These are phyloP conservation scores for Mycetomoellerius zeteki DNA, from an alignment of 1,140 invertebrate species.

Conservation along the genomic window DNA sequence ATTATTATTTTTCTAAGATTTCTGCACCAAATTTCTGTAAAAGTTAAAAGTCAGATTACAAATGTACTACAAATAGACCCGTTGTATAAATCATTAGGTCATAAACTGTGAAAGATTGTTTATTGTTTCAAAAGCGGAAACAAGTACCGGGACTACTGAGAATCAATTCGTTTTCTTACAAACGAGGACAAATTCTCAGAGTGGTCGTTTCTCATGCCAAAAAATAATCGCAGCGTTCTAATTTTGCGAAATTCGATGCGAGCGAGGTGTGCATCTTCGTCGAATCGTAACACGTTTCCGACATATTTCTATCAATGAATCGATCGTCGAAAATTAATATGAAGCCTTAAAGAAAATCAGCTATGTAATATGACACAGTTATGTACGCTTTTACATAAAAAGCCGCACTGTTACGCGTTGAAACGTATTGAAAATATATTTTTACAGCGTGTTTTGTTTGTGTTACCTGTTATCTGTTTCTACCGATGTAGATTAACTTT, in stretches of 20 bases:
- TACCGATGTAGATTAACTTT: no score
- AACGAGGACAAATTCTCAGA: constrained; percentile 47
- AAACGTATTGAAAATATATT: background rate
- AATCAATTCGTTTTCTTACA: constrained; percentile 2
- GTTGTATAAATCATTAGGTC: background rate
- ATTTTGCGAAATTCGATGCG: constrained; percentile 38
- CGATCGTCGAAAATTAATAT: constrained; percentile 32
- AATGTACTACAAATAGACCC: background rate
- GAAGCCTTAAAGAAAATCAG: background rate
- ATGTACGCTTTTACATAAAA: constrained; percentile 13
- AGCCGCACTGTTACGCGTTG: background rate
- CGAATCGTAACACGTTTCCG: constrained; percentile 22
- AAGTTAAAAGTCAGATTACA: background rate
- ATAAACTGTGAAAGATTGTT: constrained; percentile 15
- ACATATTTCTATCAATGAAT: constrained; percentile 16
- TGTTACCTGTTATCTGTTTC: no score
- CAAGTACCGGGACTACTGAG: constrained; percentile 10
- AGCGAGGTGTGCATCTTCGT: background rate
- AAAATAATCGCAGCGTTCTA: constrained; percentile 34
- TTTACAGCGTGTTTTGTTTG: no score
- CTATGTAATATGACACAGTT: background rate
- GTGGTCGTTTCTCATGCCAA: constrained; percentile 36
- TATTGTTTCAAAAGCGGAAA: constrained; percentile 5
- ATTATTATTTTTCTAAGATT: no score
- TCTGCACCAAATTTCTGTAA: no score